Conservation (phyloP, 2,113 vertebrate genomes). For the Salvelinus namaycush region DNA sequence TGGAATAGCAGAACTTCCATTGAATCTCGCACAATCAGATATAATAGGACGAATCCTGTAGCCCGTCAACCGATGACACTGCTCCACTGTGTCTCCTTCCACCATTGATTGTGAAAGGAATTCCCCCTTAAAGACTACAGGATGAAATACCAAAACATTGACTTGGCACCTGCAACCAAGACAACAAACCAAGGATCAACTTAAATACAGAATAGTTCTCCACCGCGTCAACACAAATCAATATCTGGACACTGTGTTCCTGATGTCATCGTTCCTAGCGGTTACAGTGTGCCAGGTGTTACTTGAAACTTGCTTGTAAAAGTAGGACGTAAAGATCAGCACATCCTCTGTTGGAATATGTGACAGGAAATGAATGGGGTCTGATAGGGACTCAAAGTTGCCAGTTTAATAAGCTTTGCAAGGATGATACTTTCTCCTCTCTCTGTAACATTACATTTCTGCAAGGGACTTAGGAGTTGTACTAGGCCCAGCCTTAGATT, state of each 20-base stretch:
- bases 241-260: constrained; percentile 45
- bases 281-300: constrained; percentile 31
- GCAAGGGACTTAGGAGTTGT: constrained; percentile 55
- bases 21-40: constrained; percentile 24
- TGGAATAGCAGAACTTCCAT: constrained; percentile 16
- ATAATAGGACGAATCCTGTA: not conserved
- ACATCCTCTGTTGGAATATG: constrained; percentile 24
- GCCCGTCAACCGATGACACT: constrained; percentile 1
- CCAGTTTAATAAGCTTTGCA: constrained; percentile 65
- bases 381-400: constrained; percentile 58
- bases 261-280: constrained; percentile 49
- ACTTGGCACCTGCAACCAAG: constrained; percentile 31
- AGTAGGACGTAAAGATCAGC: constrained; percentile 23
- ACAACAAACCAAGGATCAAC: constrained; percentile 36
- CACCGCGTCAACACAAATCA: constrained; percentile 60
- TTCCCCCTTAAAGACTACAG: constrained; percentile 47
- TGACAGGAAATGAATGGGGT: constrained; percentile 64
- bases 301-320: constrained; percentile 29
- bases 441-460: constrained; percentile 36
- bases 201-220: constrained; percentile 46
- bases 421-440: constrained; percentile 33
- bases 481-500: constrained; percentile 53
- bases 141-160: constrained; percentile 37
- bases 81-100: too few relatives aligned
- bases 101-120: constrained; percentile 10